phyloP scores from a whole-genome alignment of 2,888 invertebrate genomes.

The Cantharis rustica region DNA sequence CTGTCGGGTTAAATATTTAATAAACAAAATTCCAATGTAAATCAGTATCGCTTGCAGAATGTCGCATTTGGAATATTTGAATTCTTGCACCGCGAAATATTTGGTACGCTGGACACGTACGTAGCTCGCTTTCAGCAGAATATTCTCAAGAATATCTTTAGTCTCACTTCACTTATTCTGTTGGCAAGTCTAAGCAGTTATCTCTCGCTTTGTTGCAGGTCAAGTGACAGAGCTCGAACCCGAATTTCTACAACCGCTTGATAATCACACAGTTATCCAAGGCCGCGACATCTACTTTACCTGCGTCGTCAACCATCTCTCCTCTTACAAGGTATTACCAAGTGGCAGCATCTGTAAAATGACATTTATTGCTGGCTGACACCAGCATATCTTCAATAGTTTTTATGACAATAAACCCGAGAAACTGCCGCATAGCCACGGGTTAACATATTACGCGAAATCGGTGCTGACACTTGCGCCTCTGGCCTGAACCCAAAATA shows the following conservation, averaged over 20 bases:
- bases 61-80: constrained; percentile 54
- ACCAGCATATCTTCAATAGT: constrained; percentile 41
- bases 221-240: constrained; percentile 75
- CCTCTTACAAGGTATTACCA: constrained; percentile 76
- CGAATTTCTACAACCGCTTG: constrained; percentile 81
- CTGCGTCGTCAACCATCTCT: constrained; percentile 88
- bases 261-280: constrained; percentile 86
- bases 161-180: constrained; percentile 55
- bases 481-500: constrained; percentile 37
- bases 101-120: constrained; percentile 54
- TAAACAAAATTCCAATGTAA: constrained; percentile 55
- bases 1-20: constrained; percentile 52
- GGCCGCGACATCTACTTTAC: constrained; percentile 88
- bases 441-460: constrained; percentile 49
- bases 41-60: constrained; percentile 52
- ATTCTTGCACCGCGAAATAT: constrained; percentile 47
- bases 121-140: constrained; percentile 51
- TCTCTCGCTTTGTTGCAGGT: constrained; percentile 61
- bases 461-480: constrained; percentile 48
- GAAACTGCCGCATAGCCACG: constrained; percentile 39
- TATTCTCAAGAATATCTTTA: constrained; percentile 55
- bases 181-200: constrained; percentile 49
- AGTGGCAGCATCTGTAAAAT: constrained; percentile 30
- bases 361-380: constrained; percentile 44
- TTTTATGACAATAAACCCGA: constrained; percentile 44